Base-by-base conservation (phyloP, 2,113 vertebrate genomes). In the Dipodomys stephensi region DNA sequence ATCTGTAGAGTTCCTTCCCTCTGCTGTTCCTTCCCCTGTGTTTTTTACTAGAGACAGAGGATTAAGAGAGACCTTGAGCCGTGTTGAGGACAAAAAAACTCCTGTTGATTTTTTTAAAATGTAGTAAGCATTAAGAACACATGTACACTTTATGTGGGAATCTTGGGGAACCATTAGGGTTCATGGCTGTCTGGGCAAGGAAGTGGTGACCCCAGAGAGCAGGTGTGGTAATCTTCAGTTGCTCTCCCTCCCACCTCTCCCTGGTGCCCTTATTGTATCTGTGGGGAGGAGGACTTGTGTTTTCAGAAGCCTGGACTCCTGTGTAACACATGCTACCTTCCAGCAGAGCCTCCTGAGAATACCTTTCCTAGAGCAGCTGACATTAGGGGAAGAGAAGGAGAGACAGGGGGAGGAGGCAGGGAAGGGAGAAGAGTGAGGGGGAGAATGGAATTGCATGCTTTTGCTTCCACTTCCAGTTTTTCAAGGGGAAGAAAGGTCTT, bases 401-500 rank as follows among this genome's bases (percentile, higher is more conserved):
- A 18, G 12, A 32, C 32, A 20, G 23, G 53, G 12, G 7, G 39
- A 57, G 53, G 53, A 16, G 53, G 15, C 39, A 16, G 53, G 53
- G 12, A 13, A 57, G 9, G 7, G 4, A 65, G 60, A 4, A 2
- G 16, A 19, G 12, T 30, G 39, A 20, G 30, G 49, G 12, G 7
- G 39, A 25, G 3, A 20, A 72, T 13, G 12, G 35, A 64, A 78
- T 88, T 27, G 82, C n/a, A 69, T 78, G 57, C 23, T 91, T 95
- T 94, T 16, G 15, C 53, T 57, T 57, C 49, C 25, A 87, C 32
- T 95, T 96, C 44, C 30, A 90, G 13, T 84, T 93, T 39, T 96
- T 65, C 71, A 60, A 49, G 49, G 49, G 74, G 32, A 92, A 88
- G 57, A 91, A 91, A 74, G 39, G 4, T 53, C 80, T 94, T 83